Percentiles rank a stretch among this genome's conserved stretches.
Conservation (phyloP, 2,113 vertebrate species). For the Panthera tigris region DNA sequence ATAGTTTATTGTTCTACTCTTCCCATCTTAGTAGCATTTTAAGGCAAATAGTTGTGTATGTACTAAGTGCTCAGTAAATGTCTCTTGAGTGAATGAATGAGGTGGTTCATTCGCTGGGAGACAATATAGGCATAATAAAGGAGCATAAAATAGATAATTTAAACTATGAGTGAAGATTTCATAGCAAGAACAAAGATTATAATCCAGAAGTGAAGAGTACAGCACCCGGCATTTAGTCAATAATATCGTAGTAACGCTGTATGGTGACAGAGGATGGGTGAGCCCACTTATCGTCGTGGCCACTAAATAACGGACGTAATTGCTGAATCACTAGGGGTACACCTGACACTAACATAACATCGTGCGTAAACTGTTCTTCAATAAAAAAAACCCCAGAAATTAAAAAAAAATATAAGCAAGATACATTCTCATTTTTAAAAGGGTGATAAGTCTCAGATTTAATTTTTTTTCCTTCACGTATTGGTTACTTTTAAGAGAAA, state of each 20-base stretch:
- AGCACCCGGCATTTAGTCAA: not conserved
- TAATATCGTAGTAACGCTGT: not conserved
- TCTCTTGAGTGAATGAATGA: not conserved
- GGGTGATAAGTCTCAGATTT: not conserved
- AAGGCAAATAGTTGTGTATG: not conserved
- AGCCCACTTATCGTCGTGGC: not conserved
- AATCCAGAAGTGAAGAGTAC: not conserved
- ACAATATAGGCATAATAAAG: not conserved
- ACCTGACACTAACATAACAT: not conserved
- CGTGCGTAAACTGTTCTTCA: not conserved
- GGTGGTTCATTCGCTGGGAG: not conserved
- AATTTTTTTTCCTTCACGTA: not conserved
- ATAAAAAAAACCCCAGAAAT: not conserved
- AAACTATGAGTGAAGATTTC: not conserved
- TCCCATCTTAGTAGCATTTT: not conserved
- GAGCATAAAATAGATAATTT: not conserved
- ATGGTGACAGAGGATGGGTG: not conserved
- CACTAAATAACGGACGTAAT: not conserved
- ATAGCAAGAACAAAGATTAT: not conserved
- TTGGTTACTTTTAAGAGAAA: not conserved
- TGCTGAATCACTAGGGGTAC: not conserved
- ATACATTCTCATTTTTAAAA: conserved; percentile 8
- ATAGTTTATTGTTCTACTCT: not conserved
- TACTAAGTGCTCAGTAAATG: not conserved
- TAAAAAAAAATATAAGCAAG: not conserved